Evolutionary conservation across 1,140 invertebrate genomes (phyloP), one percentile per base, ranked within the genome.

Genomic region (Calephelis nemesis): DNA sequence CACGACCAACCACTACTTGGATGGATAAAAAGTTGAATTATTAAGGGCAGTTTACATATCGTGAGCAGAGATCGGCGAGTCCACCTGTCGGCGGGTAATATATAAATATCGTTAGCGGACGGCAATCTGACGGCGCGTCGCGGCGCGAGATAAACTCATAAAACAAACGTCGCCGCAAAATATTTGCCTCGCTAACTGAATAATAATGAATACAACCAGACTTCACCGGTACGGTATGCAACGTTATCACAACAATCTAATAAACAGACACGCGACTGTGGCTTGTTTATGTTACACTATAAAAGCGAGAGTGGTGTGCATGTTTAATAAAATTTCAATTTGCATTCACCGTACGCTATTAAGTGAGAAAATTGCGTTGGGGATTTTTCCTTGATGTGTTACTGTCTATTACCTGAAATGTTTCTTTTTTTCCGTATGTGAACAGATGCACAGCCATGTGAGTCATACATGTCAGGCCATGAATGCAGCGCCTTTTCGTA

Each of bases 31-130:
- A 68, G 74, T 72, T 77, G 73, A 81, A 83, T 79, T 77, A 80
- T 81, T 76, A 78, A 77, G 74, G 75, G 74, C 73, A 77, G 76
- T 79, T 79, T 79, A 84, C 77, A 54, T 78, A 79, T 78, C 75
- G 74, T 67, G 75, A 63, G 70, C 73, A 52, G 71, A 58, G 69
- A 78, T 81, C 81, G 77, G 63, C 71, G 69, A 73, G 70, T 78
- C 81, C 85, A 85, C 81, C 83, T 85, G 85, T 80, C 85, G 77
- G 30, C 77, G 75, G 72, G 71, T 77, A 71, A 78, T 79, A 77
- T 81, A 85, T 83, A 84, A 84, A 85, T 81, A 71, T 73, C 66
- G 62, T 69, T 71, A 47, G 48, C 48, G 66, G 52, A 62, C 62
- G 15, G 70, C 68, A 68, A 69, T 68, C 67, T 72, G 74, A 73